Conservation (phyloP, 2,797 vertebrate genomes). For the Adelosebastes latens region DNA sequence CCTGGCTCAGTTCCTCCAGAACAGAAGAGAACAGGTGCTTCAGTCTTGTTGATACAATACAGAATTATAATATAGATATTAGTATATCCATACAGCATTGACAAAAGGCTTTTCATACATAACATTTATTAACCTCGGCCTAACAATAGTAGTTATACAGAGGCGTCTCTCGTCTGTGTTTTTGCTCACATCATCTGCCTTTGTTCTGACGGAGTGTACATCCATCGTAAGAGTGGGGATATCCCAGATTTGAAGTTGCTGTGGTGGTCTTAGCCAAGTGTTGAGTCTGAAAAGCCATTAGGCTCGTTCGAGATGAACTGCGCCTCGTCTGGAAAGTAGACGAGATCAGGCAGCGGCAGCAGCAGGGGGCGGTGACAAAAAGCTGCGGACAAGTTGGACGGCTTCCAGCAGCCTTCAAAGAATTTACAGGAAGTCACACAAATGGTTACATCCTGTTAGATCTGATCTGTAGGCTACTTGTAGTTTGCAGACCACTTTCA, state of each 20-base stretch:
- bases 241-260: background rate
- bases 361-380: too few species aligned
- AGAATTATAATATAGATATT: background rate
- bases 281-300: slow-evolving; percentile 25
- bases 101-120: slow-evolving; percentile 20
- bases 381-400: too few species aligned
- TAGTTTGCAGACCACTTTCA: too few species aligned
- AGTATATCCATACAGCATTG: background rate
- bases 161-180: background rate
- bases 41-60: background rate
- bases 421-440: too few species aligned
- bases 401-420: too few species aligned
- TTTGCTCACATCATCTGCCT: background rate
- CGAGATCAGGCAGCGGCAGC: too few species aligned
- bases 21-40: slow-evolving; percentile 91
- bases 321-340: too few species aligned
- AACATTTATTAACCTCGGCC: background rate
- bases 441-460: too few species aligned
- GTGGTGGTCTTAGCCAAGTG: background rate
- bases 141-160: background rate
- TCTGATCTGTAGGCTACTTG: too few species aligned
- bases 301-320: too few species aligned
- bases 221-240: background rate
- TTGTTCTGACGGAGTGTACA: background rate
- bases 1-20: slow-evolving; percentile 89